phyloP scores from a whole-genome alignment of 35 echinoderm and acorn worm genomes.

The Chiridota heheva region DNA sequence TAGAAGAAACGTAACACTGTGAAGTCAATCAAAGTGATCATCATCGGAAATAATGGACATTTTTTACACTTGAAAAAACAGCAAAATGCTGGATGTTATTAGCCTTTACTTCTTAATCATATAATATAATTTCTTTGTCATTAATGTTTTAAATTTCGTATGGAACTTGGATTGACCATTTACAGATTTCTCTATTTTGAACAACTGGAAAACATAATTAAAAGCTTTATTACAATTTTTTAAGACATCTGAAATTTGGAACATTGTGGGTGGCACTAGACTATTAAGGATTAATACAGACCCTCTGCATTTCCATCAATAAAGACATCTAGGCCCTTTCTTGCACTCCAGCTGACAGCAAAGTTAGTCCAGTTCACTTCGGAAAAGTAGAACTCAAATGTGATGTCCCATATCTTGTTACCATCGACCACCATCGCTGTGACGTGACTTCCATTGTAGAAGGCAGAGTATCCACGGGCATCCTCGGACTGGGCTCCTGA shows the following conservation, averaged over 20 bases:
- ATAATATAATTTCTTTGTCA: too few species aligned
- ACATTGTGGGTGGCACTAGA: too few species aligned
- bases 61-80: neutral
- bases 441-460: slow-evolving; percentile 39
- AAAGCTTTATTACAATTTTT: too few species aligned
- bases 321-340: slow-evolving; percentile 51
- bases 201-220: too few species aligned
- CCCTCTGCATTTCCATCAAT: slow-evolving; percentile 61
- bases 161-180: too few species aligned
- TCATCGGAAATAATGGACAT: neutral
- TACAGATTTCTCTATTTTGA: too few species aligned
- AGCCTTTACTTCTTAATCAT: too few species aligned
- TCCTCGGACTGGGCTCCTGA: slow-evolving; percentile 65
- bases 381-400: slow-evolving; percentile 25
- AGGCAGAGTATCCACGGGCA: slow-evolving; percentile 50
- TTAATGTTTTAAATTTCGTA: too few species aligned
- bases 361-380: slow-evolving; percentile 73
- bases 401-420: slow-evolving; percentile 29
- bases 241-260: too few species aligned
- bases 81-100: neutral
- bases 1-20: neutral
- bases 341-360: slow-evolving; percentile 71
- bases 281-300: too few species aligned
- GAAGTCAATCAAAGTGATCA: too few species aligned
- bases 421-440: slow-evolving; percentile 33